Evolutionary conservation across 2,888 invertebrate genomes (phyloP), one percentile per base, ranked within the genome.

Genomic region (Leptura quadrifasciata): DNA sequence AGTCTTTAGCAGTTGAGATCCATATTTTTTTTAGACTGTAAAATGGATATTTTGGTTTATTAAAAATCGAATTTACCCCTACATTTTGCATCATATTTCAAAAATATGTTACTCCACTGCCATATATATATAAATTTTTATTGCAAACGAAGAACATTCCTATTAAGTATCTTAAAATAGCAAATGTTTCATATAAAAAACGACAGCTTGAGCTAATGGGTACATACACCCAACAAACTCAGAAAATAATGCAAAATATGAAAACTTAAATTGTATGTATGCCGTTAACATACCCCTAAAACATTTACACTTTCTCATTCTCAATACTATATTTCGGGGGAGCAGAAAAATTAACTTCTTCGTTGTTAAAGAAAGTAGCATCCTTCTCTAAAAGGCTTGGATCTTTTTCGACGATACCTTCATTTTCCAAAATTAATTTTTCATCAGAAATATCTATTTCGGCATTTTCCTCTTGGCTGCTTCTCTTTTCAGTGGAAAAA

Each of bases 401-500:
- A 68, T 79, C 80, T 76, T 79, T 82, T 52, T 47, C 79, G 27
- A 72, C 68, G 57, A 73, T 70, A 47, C 15, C n/a, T 54, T 80
- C 81, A 58, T 75, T 72, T 64, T 77, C 76, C 31, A 82, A 60
- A 60, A 82, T 79, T 15, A 82, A 54, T 69, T 82, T 82, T 57
- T 83, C 82, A 67, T 82, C 83, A 52, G 77, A 64, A 71, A 77
- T 73, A 67, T 78, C 80, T 24, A 80, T 79, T 8, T 71, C 65
- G 31, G 77, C 70, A 12, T 75, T 75, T 31, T 79, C 77, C 4
- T 81, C 82, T 39, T 79, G 79, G 47, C 27, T 72, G 18, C 74
- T 82, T 10, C 82, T 80, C 72, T 84, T 84, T 72, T 87, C 87
- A 21, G 86, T 85, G 0, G 86, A 82, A 69, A 91, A 87, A 83